These are phyloP conservation scores for Tetrao urogallus DNA, from an alignment of 2,113 vertebrate genomes.

Conservation along the genomic window DNA sequence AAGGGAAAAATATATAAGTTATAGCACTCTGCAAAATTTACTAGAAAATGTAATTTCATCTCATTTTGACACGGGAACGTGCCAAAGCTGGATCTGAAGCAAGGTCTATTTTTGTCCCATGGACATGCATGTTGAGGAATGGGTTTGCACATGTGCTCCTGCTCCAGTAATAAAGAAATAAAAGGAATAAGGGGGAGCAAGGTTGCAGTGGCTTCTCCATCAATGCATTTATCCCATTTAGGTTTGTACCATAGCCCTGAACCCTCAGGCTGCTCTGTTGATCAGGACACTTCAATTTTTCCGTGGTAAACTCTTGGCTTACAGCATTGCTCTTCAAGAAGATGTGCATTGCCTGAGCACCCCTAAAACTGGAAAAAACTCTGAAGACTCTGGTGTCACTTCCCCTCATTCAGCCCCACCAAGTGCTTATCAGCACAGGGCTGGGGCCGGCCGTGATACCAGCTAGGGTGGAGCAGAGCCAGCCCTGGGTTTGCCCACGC, in stretches of 20 bases:
- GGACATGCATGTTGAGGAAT: accelerated
- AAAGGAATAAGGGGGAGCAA: neutral
- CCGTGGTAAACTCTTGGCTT: accelerated
- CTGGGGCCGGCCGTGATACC: neutral
- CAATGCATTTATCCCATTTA: neutral
- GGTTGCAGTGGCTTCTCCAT: neutral
- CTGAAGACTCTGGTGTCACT: neutral
- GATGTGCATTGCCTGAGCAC: neutral
- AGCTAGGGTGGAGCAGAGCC: neutral
- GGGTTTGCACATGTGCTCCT: neutral
- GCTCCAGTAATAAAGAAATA: neutral
- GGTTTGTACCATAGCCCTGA: neutral
- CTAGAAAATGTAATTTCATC: constrained; percentile 17
- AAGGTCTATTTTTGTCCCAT: neutral
- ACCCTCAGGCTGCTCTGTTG: neutral
- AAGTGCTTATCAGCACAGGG: neutral
- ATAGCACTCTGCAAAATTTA: constrained; percentile 6
- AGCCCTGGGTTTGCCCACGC: neutral
- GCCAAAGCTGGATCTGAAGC: neutral
- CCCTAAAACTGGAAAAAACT: accelerated
- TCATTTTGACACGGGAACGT: neutral
- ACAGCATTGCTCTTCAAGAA: accelerated
- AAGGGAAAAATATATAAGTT: accelerated
- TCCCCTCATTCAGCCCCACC: neutral
- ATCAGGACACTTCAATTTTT: neutral